Base-by-base conservation (phyloP, 1,140 invertebrate species). In the Aricia agestis region DNA sequence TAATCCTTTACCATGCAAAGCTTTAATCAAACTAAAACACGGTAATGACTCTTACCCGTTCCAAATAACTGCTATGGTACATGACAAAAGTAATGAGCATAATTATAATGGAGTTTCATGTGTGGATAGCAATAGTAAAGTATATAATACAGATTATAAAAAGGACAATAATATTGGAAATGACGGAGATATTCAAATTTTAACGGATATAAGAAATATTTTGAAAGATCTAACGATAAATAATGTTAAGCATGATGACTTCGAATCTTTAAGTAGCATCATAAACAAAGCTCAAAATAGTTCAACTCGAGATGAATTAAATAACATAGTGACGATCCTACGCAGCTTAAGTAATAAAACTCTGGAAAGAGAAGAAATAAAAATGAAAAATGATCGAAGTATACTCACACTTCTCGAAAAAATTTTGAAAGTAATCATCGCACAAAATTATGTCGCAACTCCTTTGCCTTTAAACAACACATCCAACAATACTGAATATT, bases 21-120 rank as follows among this genome's bases (percentile, higher is more conserved):
- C 70, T 57, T 72, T 81, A 19, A 70, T 76, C 11, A 70, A 36
- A 57, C 65, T 81, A 57, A 76, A 74, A 70, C 73, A 70, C 25
- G 6, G 13, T 13, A 32, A 61, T 17, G 9, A 32, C 41, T 1
- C 13, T 25, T 11, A 65, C 6, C n/a, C 1, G 2, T 19, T 73
- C 31, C 45, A 63, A n/a, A 19, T 72, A 17, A 72, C 72, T 18
- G 72, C 68, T 36, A 25, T 41, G 3, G 19, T 7, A 9, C 63
- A 59, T n/a, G 45, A 17, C 32, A 5, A 45, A 52, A 6, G 11
- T n/a, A 76, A 63, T 66, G 57, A 68, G 52, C 77, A 82, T 58
- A 84, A 84, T 70, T 63, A 82, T 31, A 66, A 81, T 66, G 83
- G 83, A n/a, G 71, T 84, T 32, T 75, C 72, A 36, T 83, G 83